phyloP scores from a whole-genome alignment of 53 echinoderm and acorn worm genomes.

The Arbacia lixula region DNA sequence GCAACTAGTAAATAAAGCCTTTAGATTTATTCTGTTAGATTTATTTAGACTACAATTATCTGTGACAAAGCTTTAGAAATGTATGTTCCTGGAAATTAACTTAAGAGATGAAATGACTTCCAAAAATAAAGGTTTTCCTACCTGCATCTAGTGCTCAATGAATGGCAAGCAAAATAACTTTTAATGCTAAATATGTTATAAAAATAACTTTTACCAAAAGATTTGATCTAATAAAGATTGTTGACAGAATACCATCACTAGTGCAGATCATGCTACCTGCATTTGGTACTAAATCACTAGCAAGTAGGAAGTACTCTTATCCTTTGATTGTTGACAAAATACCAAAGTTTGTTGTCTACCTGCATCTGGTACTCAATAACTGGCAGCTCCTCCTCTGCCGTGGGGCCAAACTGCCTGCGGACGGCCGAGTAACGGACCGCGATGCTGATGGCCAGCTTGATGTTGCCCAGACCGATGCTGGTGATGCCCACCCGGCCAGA shows the following conservation, averaged over 20 bases:
- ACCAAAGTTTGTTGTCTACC: no score
- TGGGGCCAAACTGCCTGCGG: conserved; percentile 94
- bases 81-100: no score
- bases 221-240: background rate
- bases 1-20: no score
- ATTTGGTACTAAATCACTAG: background rate
- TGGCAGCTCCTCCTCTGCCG: conserved; percentile 72
- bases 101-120: no score
- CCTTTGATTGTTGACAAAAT: background rate
- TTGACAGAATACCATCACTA: background rate
- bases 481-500: conserved; percentile 85
- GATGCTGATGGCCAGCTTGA: conserved; percentile 73
- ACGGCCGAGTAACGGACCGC: conserved; percentile 88
- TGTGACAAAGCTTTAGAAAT: no score
- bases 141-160: no score
- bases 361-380: conserved; percentile 95
- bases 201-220: no score
- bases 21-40: no score
- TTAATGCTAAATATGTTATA: no score
- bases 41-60: no score
- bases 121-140: no score
- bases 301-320: background rate
- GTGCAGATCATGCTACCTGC: background rate
- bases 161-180: no score
- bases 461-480: conserved; percentile 64